These are phyloP conservation scores for Drosophila pseudotalamancana DNA, from an alignment of 2,888 invertebrate genomes.

Conservation along the genomic window DNA sequence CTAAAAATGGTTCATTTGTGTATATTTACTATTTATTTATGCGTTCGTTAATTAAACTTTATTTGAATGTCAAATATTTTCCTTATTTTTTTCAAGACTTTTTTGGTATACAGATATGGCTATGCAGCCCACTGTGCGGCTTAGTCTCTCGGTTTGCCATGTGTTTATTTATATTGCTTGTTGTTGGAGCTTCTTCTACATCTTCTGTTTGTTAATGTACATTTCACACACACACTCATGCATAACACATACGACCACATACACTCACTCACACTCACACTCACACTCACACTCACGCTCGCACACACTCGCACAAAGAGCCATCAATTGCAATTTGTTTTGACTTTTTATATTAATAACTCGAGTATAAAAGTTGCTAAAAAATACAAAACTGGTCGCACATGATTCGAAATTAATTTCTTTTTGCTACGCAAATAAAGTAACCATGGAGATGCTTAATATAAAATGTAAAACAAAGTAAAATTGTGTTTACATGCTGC, in stretches of 20 bases:
- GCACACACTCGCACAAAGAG: not conserved
- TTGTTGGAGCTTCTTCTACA: slow-evolving; percentile 1
- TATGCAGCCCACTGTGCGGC: not conserved
- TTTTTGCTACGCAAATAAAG: slow-evolving; percentile 19
- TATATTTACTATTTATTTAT: too few species aligned
- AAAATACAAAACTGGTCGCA: slow-evolving; percentile 15
- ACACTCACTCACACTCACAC: not conserved
- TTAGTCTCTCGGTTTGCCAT: slow-evolving; percentile 34
- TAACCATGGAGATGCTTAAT: not conserved
- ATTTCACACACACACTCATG: slow-evolving; percentile 9
- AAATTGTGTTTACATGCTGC: not conserved
- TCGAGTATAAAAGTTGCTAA: slow-evolving; percentile 31
- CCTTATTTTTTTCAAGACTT: not conserved
- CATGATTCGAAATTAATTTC: slow-evolving; percentile 18
- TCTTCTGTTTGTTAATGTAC: slow-evolving; percentile 18
- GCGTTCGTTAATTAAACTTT: too few species aligned
- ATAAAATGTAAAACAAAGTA: not conserved
- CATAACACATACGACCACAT: not conserved
- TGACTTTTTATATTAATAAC: slow-evolving; percentile 45
- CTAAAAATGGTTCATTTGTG: too few species aligned
- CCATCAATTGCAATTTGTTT: slow-evolving; percentile 23
- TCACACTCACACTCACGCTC: not conserved
- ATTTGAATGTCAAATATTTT: too few species aligned
- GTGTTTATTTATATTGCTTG: slow-evolving; percentile 32
- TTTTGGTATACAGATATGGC: not conserved